Conservation (phyloP, 2,113 vertebrate species). For the Tragelaphus scriptus region DNA sequence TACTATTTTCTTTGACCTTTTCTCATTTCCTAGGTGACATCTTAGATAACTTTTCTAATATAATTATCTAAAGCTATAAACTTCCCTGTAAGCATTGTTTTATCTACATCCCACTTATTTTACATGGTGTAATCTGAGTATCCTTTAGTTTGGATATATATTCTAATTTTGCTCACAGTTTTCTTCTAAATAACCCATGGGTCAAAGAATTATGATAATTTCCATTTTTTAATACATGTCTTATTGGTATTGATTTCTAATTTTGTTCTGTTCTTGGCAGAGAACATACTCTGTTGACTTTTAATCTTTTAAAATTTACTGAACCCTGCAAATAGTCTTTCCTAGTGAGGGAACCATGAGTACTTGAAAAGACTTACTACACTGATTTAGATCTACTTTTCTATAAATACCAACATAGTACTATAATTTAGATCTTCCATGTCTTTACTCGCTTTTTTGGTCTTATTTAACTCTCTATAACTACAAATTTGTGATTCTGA, state of each 20-base stretch:
- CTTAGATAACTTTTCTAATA: background rate
- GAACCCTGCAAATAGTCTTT: background rate
- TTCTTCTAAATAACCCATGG: background rate
- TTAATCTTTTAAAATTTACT: background rate
- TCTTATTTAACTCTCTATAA: background rate
- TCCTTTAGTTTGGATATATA: background rate
- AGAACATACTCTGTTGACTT: background rate
- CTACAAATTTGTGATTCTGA: background rate
- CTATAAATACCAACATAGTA: background rate
- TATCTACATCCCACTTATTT: background rate
- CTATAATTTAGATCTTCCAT: background rate
- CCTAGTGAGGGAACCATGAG: background rate
- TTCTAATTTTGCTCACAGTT: background rate
- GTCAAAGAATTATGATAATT: background rate
- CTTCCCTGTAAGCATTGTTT: background rate
- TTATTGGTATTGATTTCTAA: background rate
- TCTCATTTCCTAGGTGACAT: background rate
- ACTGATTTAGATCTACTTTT: background rate
- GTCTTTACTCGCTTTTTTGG: background rate
- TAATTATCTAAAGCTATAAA: background rate
- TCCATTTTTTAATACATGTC: background rate
- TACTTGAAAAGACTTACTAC: background rate
- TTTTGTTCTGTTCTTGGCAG: background rate
- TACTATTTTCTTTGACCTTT: background rate
- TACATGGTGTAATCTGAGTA: background rate